phyloP scores from a whole-genome alignment of 2,888 invertebrate species.

The Biston stratarius region DNA sequence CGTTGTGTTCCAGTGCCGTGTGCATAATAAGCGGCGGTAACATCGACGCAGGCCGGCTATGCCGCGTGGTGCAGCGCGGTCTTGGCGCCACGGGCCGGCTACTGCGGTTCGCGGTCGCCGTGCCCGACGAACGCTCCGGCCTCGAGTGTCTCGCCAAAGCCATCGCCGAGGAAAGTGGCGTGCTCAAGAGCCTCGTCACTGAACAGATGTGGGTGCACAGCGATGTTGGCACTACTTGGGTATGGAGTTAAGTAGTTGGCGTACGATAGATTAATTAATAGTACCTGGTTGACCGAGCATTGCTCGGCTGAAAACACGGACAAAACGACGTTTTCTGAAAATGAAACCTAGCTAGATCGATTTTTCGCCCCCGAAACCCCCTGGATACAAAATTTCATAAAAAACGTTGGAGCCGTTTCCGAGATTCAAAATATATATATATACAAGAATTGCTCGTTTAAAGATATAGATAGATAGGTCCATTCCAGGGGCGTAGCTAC shows the following conservation, averaged over 20 bases:
- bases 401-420: too few relatives aligned
- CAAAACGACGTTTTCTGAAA: too few relatives aligned
- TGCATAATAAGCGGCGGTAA: slow-evolving; percentile 93
- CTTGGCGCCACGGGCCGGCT: slow-evolving; percentile 91
- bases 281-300: too few relatives aligned
- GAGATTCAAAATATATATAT: too few relatives aligned
- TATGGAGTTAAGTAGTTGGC: slow-evolving; percentile 41
- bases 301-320: too few relatives aligned
- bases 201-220: slow-evolving; percentile 81
- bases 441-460: too few relatives aligned
- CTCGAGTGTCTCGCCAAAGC: slow-evolving; percentile 87
- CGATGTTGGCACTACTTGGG: slow-evolving; percentile 76
- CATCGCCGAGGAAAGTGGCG: slow-evolving; percentile 70
- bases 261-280: too few relatives aligned
- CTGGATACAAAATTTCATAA: too few relatives aligned
- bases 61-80: slow-evolving; percentile 92
- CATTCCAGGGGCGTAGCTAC: too few relatives aligned
- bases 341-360: too few relatives aligned
- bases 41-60: slow-evolving; percentile 92
- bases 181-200: slow-evolving; percentile 75
- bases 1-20: slow-evolving; percentile 86
- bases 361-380: too few relatives aligned
- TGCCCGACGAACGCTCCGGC: slow-evolving; percentile 91
- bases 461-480: too few relatives aligned
- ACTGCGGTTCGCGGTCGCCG: slow-evolving; percentile 89